Evolutionary conservation across 2,888 invertebrate species (phyloP), one percentile per base, ranked within the genome.

Genomic region (Arrhopalites spinosus): DNA sequence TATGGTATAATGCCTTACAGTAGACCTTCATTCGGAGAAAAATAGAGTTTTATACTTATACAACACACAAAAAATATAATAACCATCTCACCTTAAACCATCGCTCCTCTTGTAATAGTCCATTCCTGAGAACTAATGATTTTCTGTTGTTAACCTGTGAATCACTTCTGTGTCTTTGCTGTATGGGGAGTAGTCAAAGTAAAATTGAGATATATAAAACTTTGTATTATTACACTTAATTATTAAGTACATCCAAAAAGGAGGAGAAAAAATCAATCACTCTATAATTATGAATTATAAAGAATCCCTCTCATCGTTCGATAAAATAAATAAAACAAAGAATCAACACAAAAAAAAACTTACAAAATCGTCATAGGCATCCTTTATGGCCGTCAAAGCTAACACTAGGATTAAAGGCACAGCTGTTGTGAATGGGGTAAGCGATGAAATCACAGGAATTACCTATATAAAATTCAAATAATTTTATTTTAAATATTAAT

Each of bases 81-180:
- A 43, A 53, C 15, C 20, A 7, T 20, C 61, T 67, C 76, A 81
- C 81, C 79, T 92, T 92, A 84, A 93, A 93, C 95, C 95, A 95
- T 86, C 92, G 91, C 87, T 97, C 98, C 86, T 96, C 94, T 83
- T 93, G 91, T 83, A 98, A 89, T 86, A 92, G 91, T 79, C 96
- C 96, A 87, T 93, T 92, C 78, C 96, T 90, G 73, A 98, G 89
- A 23, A 97, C 94, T 85, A 92, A 92, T 20, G 97, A 96, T 85
- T 92, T 91, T 83, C 99, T 89, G 87, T 96, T 97, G 89, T 99
- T 99, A 81, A 98, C 98, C 87, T 96, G 96, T 73, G 93, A 94
- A 88, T 99, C 99, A 87, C 96, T 98, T 85, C 94, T 90, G 87
- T 99, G 99, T 84, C 98, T 92, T 96, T 98, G 97, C 98, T 98